Evolutionary conservation across 2,888 invertebrate genomes (phyloP), one percentile per base, ranked within the genome.

Genomic region (Lamellibrachia columna): DNA sequence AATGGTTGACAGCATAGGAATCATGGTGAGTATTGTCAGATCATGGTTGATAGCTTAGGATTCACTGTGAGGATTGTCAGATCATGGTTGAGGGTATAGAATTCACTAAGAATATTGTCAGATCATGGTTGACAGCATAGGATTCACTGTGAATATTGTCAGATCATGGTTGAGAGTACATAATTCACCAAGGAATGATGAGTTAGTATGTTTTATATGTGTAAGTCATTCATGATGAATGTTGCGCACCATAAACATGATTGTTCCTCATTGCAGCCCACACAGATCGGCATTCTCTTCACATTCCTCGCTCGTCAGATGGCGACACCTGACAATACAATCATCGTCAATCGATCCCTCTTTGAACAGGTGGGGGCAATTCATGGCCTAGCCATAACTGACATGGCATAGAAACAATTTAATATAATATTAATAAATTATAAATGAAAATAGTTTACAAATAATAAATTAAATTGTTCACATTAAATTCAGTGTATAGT

Each of bases 251-350:
- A 15, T n/a, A 22, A 15, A 75, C 0, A 22, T 22, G 75, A 22
- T 75, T 7, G 75, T 75, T 75, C n/a, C 6, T 22, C n/a, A 97
- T 95, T 94, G 52, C 95, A 96, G 96, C 96, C 97, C 3, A 97
- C 97, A 58, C 97, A 98, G 96, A 97, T 98, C 90, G 97, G 97
- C 53, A 97, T 97, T 90, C 96, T 98, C 52, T 97, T 98, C 94
- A 97, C 97, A 91, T 98, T 98, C 94, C 97, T 98, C 75, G 97
- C 97, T 0, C 97, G 97, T 93, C 97, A 98, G 75, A 75, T 75
- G 75, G 75, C 75, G 22, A 75, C 75, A 75, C 75, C 75, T 75
- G 75, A 75, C 75, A 75, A 75, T 22, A 75, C 75, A 15, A 75
- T 97, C 90, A 95, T 96, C 55, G 97, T 97, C 52, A 97, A 97